Base-by-base conservation (phyloP, 1,140 invertebrate species). In the Formica exsecta region DNA sequence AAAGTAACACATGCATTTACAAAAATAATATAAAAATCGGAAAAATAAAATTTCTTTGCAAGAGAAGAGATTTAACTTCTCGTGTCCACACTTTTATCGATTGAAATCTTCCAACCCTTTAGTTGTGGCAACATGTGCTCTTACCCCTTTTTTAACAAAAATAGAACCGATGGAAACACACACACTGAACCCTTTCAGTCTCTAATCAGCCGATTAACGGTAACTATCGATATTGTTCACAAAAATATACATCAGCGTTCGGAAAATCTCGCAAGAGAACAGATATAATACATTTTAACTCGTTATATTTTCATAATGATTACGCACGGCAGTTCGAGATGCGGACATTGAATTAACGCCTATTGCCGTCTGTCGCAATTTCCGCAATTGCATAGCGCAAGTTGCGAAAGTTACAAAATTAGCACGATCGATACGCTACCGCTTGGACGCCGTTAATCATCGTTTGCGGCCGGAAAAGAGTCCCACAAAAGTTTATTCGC, bases 351-450 rank as follows among this genome's bases (percentile, higher is more conserved):
- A 83, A 73, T 83, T 83, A 44, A 2, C 16, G 77, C 38, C 73
- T 13, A 62, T 83, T 61, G 54, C 25, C 38, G 38, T 54, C 36
- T 61, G 25, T 22, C 54, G 51, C 68, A 83, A 73, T 83, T 83
- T 83, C 68, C 79, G 68, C 79, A 83, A 83, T 83, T 74, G 59
- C 54, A 83, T 74, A 74, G 68, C 8, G n/a, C 54, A 73, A 74
- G 54, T 71, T 80, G 36, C 48, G 65, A 80, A 80, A 80, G 77
- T 83, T 83, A 83, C 57, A 83, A 73, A 83, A 83, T 83, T 83
- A 83, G 68, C 79, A 38, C 68, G 79, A 38, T 83, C 79, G 79
- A 83, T 83, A 74, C 29, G 68, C 32, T 65, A 59, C 77, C 29
- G 41, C 68, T 61, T 19, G 68, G 54, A 83, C 22, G 36, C 36